Percentiles rank a stretch among this genome's conserved stretches.
Conservation (phyloP, 92 coral and sea anemone genomes). For the Parazoanthus swiftii region DNA sequence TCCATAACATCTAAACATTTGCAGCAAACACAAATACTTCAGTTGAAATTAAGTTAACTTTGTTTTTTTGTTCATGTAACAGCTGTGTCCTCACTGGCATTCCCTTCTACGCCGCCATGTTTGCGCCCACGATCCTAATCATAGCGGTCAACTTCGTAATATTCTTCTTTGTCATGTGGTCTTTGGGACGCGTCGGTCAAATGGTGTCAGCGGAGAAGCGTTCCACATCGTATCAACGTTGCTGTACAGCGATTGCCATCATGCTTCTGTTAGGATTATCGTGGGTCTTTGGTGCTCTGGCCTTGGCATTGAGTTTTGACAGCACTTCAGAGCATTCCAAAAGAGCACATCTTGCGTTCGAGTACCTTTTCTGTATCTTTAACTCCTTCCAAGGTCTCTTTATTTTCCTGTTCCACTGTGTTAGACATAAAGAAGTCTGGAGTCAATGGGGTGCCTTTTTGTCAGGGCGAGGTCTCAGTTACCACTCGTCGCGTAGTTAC, state of each 20-base stretch:
- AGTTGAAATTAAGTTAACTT: background rate
- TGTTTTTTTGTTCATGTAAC: background rate
- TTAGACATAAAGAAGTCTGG: constrained; percentile 82
- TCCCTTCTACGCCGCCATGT: constrained; percentile 66
- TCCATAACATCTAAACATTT: too few species aligned
- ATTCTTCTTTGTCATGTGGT: constrained; percentile 64
- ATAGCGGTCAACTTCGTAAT: constrained; percentile 61
- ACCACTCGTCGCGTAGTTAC: constrained; percentile 44
- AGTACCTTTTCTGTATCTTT: constrained; percentile 88
- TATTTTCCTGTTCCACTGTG: constrained; percentile 88
- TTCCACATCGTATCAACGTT: constrained; percentile 64
- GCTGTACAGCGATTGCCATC: constrained; percentile 78
- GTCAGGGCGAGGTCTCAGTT: constrained; percentile 56
- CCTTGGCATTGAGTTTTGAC: constrained; percentile 55
- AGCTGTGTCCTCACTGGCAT: constrained; percentile 75
- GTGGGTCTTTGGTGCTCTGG: constrained; percentile 91
- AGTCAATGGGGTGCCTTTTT: constrained; percentile 76
- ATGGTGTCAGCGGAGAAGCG: constrained; percentile 81
- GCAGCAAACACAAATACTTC: background rate
- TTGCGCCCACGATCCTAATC: constrained; percentile 67
- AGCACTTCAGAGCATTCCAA: background rate
- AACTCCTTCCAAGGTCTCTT: constrained; percentile 94
- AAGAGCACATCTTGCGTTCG: constrained; percentile 72
- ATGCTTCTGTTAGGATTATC: constrained; percentile 82
- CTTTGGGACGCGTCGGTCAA: constrained; percentile 67